These are phyloP conservation scores for Poecile atricapillus DNA, from an alignment of 2,113 vertebrate genomes.

Conservation along the genomic window DNA sequence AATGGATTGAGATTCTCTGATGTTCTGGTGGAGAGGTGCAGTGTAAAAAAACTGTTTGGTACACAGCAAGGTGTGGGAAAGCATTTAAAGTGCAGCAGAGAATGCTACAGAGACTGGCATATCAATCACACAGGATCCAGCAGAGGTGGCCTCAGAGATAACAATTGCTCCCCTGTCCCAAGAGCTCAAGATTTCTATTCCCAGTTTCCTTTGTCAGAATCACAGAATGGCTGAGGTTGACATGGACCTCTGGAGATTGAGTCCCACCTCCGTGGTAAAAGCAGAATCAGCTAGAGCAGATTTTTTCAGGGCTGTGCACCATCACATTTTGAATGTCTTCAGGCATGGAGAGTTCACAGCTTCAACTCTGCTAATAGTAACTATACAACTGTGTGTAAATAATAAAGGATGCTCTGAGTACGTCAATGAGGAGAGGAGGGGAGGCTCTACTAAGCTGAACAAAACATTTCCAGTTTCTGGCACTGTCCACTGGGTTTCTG, in stretches of 20 bases:
- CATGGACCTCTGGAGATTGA: not conserved
- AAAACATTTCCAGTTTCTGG: not conserved
- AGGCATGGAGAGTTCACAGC: not conserved
- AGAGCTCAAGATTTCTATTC: not conserved
- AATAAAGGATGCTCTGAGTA: not conserved
- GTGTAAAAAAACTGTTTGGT: not conserved
- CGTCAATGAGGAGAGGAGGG: not conserved
- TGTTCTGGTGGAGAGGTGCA: not conserved
- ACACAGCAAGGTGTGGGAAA: not conserved
- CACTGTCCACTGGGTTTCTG: not conserved
- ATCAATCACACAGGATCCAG: not conserved
- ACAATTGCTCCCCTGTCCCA: not conserved
- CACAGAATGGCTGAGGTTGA: not conserved
- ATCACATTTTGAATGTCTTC: not conserved
- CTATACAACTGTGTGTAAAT: not conserved
- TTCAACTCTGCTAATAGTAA: not conserved
- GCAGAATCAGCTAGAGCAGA: not conserved
- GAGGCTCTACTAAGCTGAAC: not conserved
- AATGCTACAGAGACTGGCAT: accelerated
- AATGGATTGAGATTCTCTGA: not conserved
- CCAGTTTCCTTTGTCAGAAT: not conserved
- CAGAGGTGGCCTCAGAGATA: not conserved
- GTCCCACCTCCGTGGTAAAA: not conserved
- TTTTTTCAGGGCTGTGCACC: not conserved
- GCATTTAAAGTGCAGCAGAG: not conserved